Evolutionary conservation across 2,888 invertebrate species (phyloP).

Genomic region (Perithous albicinctus): DNA sequence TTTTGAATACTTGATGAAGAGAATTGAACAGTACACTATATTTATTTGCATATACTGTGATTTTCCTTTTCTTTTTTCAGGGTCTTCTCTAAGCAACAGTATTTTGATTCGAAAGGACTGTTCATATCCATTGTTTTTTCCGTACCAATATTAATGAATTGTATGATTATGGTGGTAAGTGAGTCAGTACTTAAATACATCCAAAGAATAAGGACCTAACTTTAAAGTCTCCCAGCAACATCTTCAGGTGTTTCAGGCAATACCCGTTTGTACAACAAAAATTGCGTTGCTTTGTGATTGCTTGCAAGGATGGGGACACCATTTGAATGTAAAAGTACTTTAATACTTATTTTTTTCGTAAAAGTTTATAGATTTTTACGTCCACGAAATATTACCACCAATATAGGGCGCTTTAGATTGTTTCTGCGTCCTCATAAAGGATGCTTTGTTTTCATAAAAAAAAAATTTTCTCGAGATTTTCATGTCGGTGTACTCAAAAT

Average conservation of each 20-base stretch:
- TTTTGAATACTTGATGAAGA: not conserved
- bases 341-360: too few species aligned
- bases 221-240: constrained; percentile 9
- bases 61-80: constrained; percentile 80
- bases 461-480: too few species aligned
- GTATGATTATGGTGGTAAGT: constrained; percentile 97
- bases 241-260: constrained; percentile 13
- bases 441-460: too few species aligned
- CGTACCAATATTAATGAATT: constrained; percentile 96
- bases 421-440: too few species aligned
- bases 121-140: constrained; percentile 98
- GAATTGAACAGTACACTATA: not conserved
- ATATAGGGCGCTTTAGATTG: too few species aligned
- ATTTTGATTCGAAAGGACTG: constrained; percentile 96
- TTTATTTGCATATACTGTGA: not conserved
- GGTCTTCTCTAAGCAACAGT: constrained; percentile 95
- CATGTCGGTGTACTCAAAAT: too few species aligned
- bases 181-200: constrained; percentile 42
- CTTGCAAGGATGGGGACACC: too few species aligned
- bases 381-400: too few species aligned
- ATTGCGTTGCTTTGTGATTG: not conserved
- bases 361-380: too few species aligned
- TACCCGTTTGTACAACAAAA: not conserved
- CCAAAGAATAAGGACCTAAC: constrained; percentile 9
- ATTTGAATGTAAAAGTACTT: too few species aligned